Conservation (phyloP, 2,797 vertebrate genomes). For the Sitta carolinensis region DNA sequence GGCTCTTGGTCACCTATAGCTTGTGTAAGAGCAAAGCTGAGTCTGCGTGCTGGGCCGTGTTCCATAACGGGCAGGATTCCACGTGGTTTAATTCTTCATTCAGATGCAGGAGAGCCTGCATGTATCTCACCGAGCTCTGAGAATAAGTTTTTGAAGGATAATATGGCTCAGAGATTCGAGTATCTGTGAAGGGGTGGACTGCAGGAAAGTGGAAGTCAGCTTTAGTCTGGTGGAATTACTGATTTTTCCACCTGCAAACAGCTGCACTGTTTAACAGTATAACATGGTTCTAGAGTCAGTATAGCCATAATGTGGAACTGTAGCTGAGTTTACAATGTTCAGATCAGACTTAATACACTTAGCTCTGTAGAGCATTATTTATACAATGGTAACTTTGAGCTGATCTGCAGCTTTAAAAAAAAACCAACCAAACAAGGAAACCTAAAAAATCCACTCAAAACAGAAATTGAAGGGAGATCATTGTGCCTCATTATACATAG, state of each 20-base stretch:
- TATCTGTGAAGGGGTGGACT: background rate
- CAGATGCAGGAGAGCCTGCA: background rate
- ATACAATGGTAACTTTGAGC: background rate
- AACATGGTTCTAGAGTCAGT: background rate
- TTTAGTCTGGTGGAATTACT: background rate
- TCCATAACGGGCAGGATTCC: background rate
- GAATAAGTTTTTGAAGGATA: background rate
- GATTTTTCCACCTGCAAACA: background rate
- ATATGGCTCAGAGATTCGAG: background rate
- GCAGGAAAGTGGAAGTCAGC: background rate
- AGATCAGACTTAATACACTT: background rate
- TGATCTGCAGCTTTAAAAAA: background rate
- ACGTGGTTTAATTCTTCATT: background rate
- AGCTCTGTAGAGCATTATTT: background rate
- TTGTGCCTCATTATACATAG: background rate
- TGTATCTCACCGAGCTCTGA: background rate
- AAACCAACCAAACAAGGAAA: too few species aligned
- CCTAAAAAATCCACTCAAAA: background rate
- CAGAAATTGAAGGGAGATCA: background rate
- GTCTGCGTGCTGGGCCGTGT: background rate
- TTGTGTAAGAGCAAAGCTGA: background rate
- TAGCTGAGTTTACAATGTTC: background rate
- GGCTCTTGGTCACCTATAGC: background rate
- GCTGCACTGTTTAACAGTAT: background rate
- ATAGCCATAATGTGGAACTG: background rate